Conservation (phyloP, 2,888 invertebrate species). For the Hylaea fasciaria region DNA sequence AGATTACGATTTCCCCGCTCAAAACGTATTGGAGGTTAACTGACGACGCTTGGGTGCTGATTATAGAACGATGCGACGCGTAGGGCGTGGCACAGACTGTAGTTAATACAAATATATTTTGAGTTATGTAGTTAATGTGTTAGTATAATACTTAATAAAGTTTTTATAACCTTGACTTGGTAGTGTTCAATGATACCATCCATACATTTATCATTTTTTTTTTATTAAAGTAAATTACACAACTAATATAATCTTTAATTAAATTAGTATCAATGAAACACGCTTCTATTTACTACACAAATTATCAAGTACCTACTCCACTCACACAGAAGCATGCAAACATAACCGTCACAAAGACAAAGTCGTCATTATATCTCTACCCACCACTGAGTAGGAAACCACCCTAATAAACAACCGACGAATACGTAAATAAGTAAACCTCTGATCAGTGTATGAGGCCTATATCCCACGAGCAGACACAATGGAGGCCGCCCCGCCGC, state of each 20-base stretch:
- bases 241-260: too few species aligned
- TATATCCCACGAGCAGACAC: too few species aligned
- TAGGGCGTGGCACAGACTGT: slow-evolving; percentile 3
- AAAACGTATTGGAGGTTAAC: slow-evolving; percentile 8
- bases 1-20: slow-evolving; percentile 5
- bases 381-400: too few species aligned
- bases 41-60: slow-evolving; percentile 11
- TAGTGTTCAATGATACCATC: slow-evolving; percentile 33
- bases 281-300: too few species aligned
- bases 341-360: neutral
- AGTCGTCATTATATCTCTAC: neutral
- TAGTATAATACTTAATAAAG: slow-evolving; percentile 52
- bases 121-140: slow-evolving; percentile 32
- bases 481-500: too few species aligned
- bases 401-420: too few species aligned
- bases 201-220: neutral
- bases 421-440: too few species aligned
- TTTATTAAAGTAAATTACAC: neutral
- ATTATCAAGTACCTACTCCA: too few species aligned
- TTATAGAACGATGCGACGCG: neutral
- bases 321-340: too few species aligned
- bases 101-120: slow-evolving; percentile 28
- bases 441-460: too few species aligned
- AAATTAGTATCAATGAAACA: too few species aligned
- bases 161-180: slow-evolving; percentile 57